Evolutionary conservation across 2,888 invertebrate genomes (phyloP), one percentile per base, ranked within the genome.

Genomic region (Sericinus montela): DNA sequence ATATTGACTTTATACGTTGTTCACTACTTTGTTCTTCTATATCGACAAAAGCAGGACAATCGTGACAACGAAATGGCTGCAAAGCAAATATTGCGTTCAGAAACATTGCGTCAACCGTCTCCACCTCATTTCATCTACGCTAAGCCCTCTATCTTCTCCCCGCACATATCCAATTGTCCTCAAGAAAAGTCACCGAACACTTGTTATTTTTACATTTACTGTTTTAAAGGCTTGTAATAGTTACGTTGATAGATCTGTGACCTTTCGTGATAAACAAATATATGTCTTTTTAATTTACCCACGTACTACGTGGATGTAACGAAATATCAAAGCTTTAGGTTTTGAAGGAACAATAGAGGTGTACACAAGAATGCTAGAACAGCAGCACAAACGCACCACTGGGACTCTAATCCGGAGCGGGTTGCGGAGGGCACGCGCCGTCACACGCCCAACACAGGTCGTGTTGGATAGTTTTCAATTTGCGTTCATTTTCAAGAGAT

Each of bases 51-150:
- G 63, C 68, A 15, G 75, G 78, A 76, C 76, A 78, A 75, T 79
- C 75, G 74, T 64, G 66, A 75, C 75, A 81, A 82, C 82, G 84
- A 83, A 85, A 29, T 72, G 69, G 72, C 80, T 79, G 78, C 80
- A 74, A 70, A 68, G 72, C 80, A 83, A 83, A 83, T 81, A 83
- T 85, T 80, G 76, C 74, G 75, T 66, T 66, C 68, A 71, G 69
- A 69, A 83, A 82, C 80, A 84, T 84, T 78, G 76, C 74, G 77
- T 66, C 66, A 69, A 71, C 69, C 75, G 75, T 79, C 77, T 80
- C 73, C 77, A 67, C 67, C 81, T 82, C 76, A 79, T 84, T 82
- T 78, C 72, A 69, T 74, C 75, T 74, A 65, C 62, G 64, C 72
- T 80, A 77, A 75, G 73, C 75, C 79, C 59, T 66, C 67, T 72